Percentiles rank a stretch among this genome's conserved stretches.
These are phyloP conservation scores for Xiphophorus couchianus DNA, from an alignment of 2,113 vertebrate genomes.

Conservation along the genomic window DNA sequence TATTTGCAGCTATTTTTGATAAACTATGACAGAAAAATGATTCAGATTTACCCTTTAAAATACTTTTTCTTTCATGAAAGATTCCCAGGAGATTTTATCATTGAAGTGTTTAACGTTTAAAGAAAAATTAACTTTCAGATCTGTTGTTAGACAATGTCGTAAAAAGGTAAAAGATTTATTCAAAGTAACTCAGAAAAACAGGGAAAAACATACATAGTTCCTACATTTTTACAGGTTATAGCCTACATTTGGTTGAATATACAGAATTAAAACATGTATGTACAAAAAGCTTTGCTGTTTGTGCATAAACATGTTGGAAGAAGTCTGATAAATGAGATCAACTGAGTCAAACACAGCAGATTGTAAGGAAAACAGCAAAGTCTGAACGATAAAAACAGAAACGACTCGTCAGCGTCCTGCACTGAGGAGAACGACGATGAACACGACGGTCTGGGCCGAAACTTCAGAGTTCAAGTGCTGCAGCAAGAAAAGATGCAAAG, in stretches of 20 bases:
- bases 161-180: conserved; percentile 66
- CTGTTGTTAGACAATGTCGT: conserved; percentile 2
- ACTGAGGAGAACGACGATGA: conserved; percentile 55
- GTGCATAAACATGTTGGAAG: conserved; percentile 57
- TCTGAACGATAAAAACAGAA: conserved; percentile 3
- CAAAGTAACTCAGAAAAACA: conserved; percentile 26
- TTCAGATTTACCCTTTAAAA: no score
- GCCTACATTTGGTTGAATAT: conserved; percentile 53
- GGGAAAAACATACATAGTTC: conserved; percentile 41
- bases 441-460: conserved; percentile 2
- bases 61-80: neutral
- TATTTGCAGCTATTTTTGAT: neutral
- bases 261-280: conserved; percentile 39
- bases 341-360: conserved; percentile 4
- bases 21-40: no score
- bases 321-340: conserved; percentile 26
- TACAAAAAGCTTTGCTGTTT: conserved; percentile 50
- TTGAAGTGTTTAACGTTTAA: neutral
- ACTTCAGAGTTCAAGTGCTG: conserved; percentile 22
- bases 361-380: neutral
- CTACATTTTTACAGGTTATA: conserved; percentile 59
- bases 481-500: neutral
- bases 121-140: neutral
- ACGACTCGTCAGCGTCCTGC: conserved; percentile 74
- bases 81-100: neutral